Conservation (phyloP, 2,113 vertebrate genomes). For the Petrocephalus zakoni region DNA sequence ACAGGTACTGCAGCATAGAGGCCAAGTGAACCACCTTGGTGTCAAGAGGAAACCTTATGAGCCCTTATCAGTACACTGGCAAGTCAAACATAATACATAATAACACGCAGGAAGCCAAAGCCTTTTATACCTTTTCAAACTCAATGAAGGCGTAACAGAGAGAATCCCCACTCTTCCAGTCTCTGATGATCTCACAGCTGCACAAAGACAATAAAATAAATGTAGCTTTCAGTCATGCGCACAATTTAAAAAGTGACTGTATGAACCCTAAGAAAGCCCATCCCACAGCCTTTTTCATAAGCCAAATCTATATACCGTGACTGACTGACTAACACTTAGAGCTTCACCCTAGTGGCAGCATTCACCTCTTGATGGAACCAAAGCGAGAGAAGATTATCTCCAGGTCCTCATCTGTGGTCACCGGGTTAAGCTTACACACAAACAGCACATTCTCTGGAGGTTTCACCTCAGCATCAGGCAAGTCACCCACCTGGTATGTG, state of each 20-base stretch:
- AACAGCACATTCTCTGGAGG: conserved; percentile 94
- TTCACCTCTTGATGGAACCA: conserved; percentile 83
- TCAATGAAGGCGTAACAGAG: conserved; percentile 98
- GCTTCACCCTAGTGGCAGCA: background rate
- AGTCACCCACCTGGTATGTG: conserved; percentile 80
- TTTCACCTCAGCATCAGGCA: conserved; percentile 87
- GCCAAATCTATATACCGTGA: background rate
- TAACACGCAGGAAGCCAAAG: background rate
- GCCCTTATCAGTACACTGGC: background rate
- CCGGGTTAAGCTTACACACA: conserved; percentile 95
- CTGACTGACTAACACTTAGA: background rate
- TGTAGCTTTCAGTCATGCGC: background rate
- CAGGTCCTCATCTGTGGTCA: conserved; percentile 92
- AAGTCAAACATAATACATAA: background rate
- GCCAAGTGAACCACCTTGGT: background rate
- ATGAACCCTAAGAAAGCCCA: background rate
- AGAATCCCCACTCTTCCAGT: conserved; percentile 92
- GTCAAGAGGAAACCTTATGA: background rate
- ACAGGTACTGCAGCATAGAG: background rate
- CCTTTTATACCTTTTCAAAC: conserved; percentile 84
- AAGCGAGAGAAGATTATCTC: conserved; percentile 98
- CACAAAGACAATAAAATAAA: conserved; percentile 36
- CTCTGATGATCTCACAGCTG: conserved; percentile 96
- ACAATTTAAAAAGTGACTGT: background rate
- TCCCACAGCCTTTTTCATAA: background rate